phyloP scores from a whole-genome alignment of 2,797 vertebrate genomes.

The Yasuhikotakia modesta region DNA sequence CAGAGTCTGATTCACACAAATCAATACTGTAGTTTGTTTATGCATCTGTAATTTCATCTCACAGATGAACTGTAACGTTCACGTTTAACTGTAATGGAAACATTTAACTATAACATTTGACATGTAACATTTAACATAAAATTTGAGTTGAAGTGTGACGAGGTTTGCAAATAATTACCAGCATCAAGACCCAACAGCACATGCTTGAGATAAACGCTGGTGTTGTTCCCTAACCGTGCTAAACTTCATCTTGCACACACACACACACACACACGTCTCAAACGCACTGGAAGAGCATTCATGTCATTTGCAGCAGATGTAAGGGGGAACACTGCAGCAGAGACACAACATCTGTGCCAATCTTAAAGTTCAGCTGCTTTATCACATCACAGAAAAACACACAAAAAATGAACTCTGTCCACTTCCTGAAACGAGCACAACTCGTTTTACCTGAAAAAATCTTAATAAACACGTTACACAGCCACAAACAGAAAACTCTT shows the following conservation, averaged over 20 bases:
- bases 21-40: background rate
- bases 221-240: background rate
- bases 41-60: background rate
- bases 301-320: conserved; percentile 11
- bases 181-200: background rate
- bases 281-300: conserved; percentile 1
- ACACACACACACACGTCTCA: conserved; percentile 10
- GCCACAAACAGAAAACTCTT: too few relatives aligned
- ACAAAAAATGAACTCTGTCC: too few relatives aligned
- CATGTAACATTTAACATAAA: too few relatives aligned
- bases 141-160: background rate
- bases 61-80: too few relatives aligned
- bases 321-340: background rate
- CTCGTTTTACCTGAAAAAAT: too few relatives aligned
- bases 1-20: background rate
- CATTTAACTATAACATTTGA: too few relatives aligned
- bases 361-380: too few relatives aligned
- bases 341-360: too few relatives aligned
- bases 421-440: too few relatives aligned
- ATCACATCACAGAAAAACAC: too few relatives aligned
- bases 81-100: too few relatives aligned
- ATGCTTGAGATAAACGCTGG: conserved; percentile 2
- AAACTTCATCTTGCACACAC: conserved; percentile 18
- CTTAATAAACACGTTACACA: too few relatives aligned
- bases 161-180: conserved; percentile 8